Conservation (phyloP, 1,140 invertebrate species). For the Sesamia nonagrioides region DNA sequence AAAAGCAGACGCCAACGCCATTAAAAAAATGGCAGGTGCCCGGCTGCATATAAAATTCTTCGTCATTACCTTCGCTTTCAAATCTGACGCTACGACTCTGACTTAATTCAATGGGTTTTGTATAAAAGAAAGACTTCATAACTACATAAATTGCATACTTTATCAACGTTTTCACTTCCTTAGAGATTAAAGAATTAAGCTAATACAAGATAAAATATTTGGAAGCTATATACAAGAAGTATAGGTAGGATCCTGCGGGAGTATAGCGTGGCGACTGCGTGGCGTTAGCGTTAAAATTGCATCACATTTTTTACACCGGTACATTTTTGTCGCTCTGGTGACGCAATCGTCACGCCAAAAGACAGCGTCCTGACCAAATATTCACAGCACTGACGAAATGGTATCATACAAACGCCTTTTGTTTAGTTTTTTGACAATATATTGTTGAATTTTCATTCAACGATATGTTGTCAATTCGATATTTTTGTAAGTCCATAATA, state of each 20-base stretch:
- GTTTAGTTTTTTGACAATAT: not conserved
- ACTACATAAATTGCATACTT: conserved; percentile 6
- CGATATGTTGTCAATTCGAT: not conserved
- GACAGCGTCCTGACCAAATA: conserved; percentile 25
- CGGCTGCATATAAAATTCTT: too few species aligned
- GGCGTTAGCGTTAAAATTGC: not conserved
- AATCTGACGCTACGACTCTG: not conserved
- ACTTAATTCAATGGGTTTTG: not conserved
- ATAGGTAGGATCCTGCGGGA: not conserved
- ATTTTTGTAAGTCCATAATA: conserved; percentile 5
- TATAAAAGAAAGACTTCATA: not conserved
- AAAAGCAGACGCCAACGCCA: too few species aligned
- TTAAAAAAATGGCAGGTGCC: too few species aligned
- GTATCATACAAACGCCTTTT: conserved; percentile 65
- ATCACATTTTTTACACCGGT: not conserved
- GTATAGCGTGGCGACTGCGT: not conserved
- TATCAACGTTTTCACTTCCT: conserved; percentile 1
- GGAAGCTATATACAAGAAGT: conserved; percentile 60
- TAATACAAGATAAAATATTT: conserved; percentile 51
- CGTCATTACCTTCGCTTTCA: too few species aligned
- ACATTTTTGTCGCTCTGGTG: too few species aligned
- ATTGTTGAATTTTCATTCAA: not conserved
- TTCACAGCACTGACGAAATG: conserved; percentile 77
- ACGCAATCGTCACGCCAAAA: not conserved
- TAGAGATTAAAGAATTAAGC: not conserved